Conservation (phyloP, 2,113 vertebrate species). For the Chauna torquata region DNA sequence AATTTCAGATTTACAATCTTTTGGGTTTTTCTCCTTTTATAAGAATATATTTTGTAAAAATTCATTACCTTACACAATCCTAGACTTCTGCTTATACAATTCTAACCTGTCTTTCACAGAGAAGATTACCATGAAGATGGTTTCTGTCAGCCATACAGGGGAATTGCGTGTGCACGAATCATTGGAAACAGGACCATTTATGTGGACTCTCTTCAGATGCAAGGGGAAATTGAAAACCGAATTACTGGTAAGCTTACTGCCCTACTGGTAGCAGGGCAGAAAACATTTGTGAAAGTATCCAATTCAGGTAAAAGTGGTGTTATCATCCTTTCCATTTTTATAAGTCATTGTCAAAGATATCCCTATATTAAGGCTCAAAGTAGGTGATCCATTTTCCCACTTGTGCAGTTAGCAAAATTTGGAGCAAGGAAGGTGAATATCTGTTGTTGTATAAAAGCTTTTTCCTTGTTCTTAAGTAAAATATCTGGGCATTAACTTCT, state of each 20-base stretch:
- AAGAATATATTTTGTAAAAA: not conserved
- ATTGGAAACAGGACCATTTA: constrained; percentile 97
- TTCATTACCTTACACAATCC: not conserved
- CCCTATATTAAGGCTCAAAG: not conserved
- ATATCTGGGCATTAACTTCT: not conserved
- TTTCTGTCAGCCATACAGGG: constrained; percentile 96
- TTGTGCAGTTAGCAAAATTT: not conserved
- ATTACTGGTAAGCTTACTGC: constrained; percentile 92
- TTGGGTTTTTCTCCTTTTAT: not conserved
- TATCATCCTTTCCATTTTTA: not conserved
- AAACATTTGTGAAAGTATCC: rapidly evolving
- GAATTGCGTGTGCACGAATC: constrained; percentile 95
- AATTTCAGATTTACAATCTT: not conserved
- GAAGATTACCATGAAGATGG: constrained; percentile 88
- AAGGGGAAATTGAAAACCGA: constrained; percentile 96
- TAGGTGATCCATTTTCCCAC: not conserved
- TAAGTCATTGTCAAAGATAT: not conserved
- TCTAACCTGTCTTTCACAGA: constrained; percentile 64
- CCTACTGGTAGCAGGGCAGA: no score
- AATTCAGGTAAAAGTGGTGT: not conserved
- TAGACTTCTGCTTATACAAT: constrained; percentile 10
- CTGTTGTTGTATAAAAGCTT: not conserved
- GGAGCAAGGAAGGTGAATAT: not conserved
- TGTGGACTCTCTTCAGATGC: constrained; percentile 97
- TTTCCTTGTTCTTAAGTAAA: not conserved